Evolutionary conservation across 1,140 invertebrate species (phyloP), one percentile per base, ranked within the genome.

Genomic region (Littorina saxatilis): DNA sequence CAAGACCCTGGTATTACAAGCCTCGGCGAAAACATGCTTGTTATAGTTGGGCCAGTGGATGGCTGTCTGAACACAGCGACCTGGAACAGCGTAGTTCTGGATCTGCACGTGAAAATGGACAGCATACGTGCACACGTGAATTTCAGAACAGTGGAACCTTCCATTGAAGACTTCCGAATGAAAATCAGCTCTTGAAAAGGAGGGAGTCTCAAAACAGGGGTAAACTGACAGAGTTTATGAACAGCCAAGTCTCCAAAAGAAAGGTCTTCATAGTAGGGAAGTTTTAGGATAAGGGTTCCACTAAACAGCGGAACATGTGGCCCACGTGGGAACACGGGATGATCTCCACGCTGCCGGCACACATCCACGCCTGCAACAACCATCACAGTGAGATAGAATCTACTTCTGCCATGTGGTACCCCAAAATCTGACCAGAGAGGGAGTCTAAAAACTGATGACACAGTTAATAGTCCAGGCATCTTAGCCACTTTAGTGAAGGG

Each of bases 271-370:
- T n/a, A n/a, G n/a, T n/a, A n/a, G n/a, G n/a, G n/a, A n/a, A n/a
- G n/a, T n/a, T n/a, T n/a, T n/a, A n/a, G n/a, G n/a, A n/a, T n/a
- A n/a, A n/a, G n/a, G n/a, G n/a, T n/a, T n/a, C n/a, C n/a, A n/a
- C n/a, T n/a, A n/a, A n/a, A n/a, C n/a, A 77, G 20, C 98, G 94
- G 90, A 99, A 99, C 35, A 99, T 94, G 92, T 99, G 99, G 0
- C 97, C 99, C 0, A 99, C 98, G 90, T 98, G 96, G 7, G 98
- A 99, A 91, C 99, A 99, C 0, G 99, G 97, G 0, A 96, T 95
- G 43, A 99, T 99, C 93, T 99, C 96, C 0, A 99, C 95, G 72
- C 94, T 94, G 0, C 98, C 98, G 0, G 98, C 98, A 89, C 98
- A 99, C 93, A 98, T 97, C 98, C 98, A 99, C 0, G 97, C 95